Evolutionary conservation across 2,888 invertebrate species (phyloP), one percentile per base, ranked within the genome.

Genomic region (Lepidocyrtinus sp.): DNA sequence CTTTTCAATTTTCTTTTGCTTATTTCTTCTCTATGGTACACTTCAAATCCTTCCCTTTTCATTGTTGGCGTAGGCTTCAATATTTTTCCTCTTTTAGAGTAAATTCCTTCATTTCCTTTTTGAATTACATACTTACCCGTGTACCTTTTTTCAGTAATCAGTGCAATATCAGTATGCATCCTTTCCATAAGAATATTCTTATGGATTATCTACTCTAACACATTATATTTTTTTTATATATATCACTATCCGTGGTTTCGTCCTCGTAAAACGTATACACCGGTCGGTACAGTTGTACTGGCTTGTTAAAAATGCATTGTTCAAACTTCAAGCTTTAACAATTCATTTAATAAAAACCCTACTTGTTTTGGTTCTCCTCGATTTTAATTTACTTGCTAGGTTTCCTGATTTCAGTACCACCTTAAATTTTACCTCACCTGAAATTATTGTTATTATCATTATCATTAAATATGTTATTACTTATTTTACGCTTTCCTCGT

Each of bases 1-100:
- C n/a, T n/a, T n/a, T n/a, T n/a, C n/a, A n/a, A n/a, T n/a, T n/a
- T n/a, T n/a, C n/a, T n/a, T n/a, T n/a, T n/a, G n/a, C n/a, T n/a
- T n/a, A n/a, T n/a, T n/a, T n/a, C n/a, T n/a, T n/a, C n/a, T n/a
- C n/a, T n/a, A n/a, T n/a, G n/a, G n/a, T n/a, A 9, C 69, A 26
- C 59, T 69, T 17, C 26, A 50, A 69, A 50, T 26, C 59, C 59
- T 59, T 71, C 62, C 1, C 71, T 71, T 62, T 71, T 71, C 71
- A 63, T n/a, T n/a, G n/a, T n/a, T n/a, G n/a, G n/a, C n/a, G n/a
- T n/a, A n/a, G n/a, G n/a, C n/a, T n/a, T n/a, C n/a, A n/a, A n/a
- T n/a, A n/a, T n/a, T n/a, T n/a, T n/a, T n/a, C n/a, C n/a, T 71
- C 61, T 71, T 27, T 19, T 70, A 15, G 63, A 63, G 45, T 22